Evolutionary conservation across 2,113 vertebrate species (phyloP), one percentile per base, ranked within the genome.

Genomic region (Natator depressus): DNA sequence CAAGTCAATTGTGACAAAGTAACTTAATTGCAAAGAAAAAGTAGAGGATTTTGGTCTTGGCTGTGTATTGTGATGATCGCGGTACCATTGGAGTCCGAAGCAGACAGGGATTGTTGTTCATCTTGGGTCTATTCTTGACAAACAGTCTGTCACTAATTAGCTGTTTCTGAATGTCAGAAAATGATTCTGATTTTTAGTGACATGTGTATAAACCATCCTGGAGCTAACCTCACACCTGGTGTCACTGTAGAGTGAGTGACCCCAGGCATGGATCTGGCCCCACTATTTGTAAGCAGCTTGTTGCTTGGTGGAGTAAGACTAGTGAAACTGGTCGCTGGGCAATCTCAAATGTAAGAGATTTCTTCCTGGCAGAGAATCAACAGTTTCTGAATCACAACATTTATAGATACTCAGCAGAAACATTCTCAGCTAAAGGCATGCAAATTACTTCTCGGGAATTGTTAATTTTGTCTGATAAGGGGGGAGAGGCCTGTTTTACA

Each of bases 21-120:
- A 0, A 3, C 20, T 85, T 22, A 82, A n/a, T 0, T 0, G 9
- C 25, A 29, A 55, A 55, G 49, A 65, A 35, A 4, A 46, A 80
- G 49, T 5, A 5, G 22, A 29, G 69, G 50, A 9, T 5, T 9
- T 27, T 5, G 6, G 10, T 24, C 65, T 25, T 51, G 49, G 79
- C 46, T 90, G 1, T 20, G 27, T 65, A n/a, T n/a, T 31, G 24
- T 80, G 57, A 47, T 22, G 57, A 31, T 53, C 0, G 5, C 6
- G 1, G 8, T 29, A 2, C 20, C 62, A 31, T 65, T 78, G 76
- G 53, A 20, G 27, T 91, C 85, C 35, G 49, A n/a, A 79, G 11
- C 11, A 59, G 76, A 29, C 24, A 24, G 51, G 76, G 42, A 57
- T 72, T 42, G 24, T n/a, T 69, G 31, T 24, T 50, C 27, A 12